A percentile compares a stretch with the other conserved stretches of the same genome.
phyloP scores from a whole-genome alignment of 1,140 invertebrate species.

The Gonioctena quinquepunctata region DNA sequence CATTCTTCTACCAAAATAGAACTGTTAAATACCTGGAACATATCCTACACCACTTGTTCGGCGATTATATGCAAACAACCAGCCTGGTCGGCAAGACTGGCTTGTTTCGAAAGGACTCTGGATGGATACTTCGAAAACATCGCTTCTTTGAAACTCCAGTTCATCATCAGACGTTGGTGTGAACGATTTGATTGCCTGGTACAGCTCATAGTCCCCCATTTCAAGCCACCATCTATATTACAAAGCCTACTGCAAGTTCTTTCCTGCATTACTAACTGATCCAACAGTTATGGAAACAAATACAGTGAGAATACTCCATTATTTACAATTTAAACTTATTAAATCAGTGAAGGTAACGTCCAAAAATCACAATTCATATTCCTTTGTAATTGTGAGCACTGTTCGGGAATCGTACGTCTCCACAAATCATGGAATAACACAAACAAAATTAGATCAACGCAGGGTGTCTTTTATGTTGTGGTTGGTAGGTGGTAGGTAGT shows the following conservation, averaged over 20 bases:
- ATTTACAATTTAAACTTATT: background rate
- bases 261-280: slow-evolving; percentile 22
- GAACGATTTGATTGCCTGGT: slow-evolving; percentile 41
- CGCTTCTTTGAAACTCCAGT: slow-evolving; percentile 41
- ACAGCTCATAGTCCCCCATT: slow-evolving; percentile 45
- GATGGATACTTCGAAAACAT: slow-evolving; percentile 38
- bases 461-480: background rate
- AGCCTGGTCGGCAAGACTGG: slow-evolving; percentile 12
- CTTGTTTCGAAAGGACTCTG: slow-evolving; percentile 17
- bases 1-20: no score
- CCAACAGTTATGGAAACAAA: background rate
- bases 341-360: background rate
- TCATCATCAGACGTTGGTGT: slow-evolving; percentile 31
- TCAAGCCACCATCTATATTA: slow-evolving; percentile 29
- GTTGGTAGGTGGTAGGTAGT: no score
- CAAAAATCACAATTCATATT: slow-evolving; percentile 17
- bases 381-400: background rate
- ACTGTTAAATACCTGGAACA: slow-evolving; percentile 38
- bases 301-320: background rate
- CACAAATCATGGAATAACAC: background rate
- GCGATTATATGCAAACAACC: slow-evolving; percentile 40
- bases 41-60: slow-evolving; percentile 41
- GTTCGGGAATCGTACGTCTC: background rate
- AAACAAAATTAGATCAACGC: background rate
- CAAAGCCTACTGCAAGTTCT: slow-evolving; percentile 17